Evolutionary conservation across 1,140 invertebrate genomes (phyloP), one percentile per base, ranked within the genome.

Genomic region (Tyrophagus putrescentiae): DNA sequence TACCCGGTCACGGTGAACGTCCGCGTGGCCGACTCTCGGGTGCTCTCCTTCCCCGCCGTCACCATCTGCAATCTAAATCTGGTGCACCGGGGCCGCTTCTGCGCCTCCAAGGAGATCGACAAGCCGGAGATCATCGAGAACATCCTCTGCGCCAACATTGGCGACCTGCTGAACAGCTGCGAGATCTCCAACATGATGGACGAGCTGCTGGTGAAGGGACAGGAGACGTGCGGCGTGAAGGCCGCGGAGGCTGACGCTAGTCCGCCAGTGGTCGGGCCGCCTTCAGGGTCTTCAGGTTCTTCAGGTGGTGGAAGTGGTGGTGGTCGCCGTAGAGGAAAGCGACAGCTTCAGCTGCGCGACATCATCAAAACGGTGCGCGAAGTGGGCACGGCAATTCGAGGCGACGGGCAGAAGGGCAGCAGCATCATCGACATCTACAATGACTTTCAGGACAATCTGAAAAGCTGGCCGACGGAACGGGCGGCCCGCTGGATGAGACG

Each of bases 11-110:
- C 59, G 7, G 65, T 65, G 11, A 63, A 44, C 33, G 64, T 65
- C 9, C 56, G 62, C 0, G 61, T 65, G 4, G 52, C 57, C n/a
- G 65, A 65, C 50, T 60, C 64, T n/a, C 41, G 60, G 29, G 65
- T 64, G 3, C 52, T 65, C 1, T 52, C 61, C 3, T 73, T 74
- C 64, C 72, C 72, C 6, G 71, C 70, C 34, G 68, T 74, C 0
- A 73, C 72, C 0, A 60, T 74, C 5, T 74, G 72, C 58, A 74
- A 74, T 64, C 45, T 72, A 18, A 74, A 74, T 63, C 70, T 72
- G 0, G 48, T 68, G 9, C 64, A 65, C 52, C 39, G 61, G 21
- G 28, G 52, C 27, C 50, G 60, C 27, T 58, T 66, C 54, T 65
- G 64, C 57, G 32, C 18, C 16, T 29, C 50, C n/a, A 36, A 59